Base-by-base conservation (phyloP, 2,888 invertebrate species). In the Tineola bisselliella region DNA sequence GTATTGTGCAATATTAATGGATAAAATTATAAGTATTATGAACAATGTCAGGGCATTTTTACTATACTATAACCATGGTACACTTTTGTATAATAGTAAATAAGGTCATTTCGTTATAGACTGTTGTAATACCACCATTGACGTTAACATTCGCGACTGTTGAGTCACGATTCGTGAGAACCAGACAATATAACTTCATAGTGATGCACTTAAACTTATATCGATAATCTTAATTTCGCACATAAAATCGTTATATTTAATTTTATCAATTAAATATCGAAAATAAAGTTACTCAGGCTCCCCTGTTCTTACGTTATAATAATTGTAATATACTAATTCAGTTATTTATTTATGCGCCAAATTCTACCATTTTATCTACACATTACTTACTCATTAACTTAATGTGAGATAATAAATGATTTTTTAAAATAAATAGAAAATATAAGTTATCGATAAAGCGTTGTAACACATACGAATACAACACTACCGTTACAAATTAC, bases 111-210 rank as follows among this genome's bases (percentile, higher is more conserved):
- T 48, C 15, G 48, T 48, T 48, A 48, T 48, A 48, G 25, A 6
- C 15, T 48, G 17, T 48, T 48, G 15, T 48, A 48, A 43, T 10
- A 43, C 2, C 52, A 17, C 17, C 15, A 15, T 5, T 17, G 54
- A 25, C 54, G 11, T 8, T 54, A 54, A 18, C 25, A 25, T 25
- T 18, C 25, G 18, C 54, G 54, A 25, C 25, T 54, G 54, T 54
- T 54, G 54, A 54, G 54, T 54, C 54, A 54, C 54, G 54, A 25
- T 25, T 12, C 54, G 54, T 54, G 54, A 19, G 54, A 54, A 54
- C 54, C 25, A 25, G 54, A 48, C 17, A 17, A 5, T 48, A 15
- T 48, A 48, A 3, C 8, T 43, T 8, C 6, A 48, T 17, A 48
- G 48, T 48, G 48, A 15, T 48, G 15, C 48, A 48, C n/a, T 38